Conservation (phyloP, 2,797 vertebrate genomes). For the Myioborus miniatus region DNA sequence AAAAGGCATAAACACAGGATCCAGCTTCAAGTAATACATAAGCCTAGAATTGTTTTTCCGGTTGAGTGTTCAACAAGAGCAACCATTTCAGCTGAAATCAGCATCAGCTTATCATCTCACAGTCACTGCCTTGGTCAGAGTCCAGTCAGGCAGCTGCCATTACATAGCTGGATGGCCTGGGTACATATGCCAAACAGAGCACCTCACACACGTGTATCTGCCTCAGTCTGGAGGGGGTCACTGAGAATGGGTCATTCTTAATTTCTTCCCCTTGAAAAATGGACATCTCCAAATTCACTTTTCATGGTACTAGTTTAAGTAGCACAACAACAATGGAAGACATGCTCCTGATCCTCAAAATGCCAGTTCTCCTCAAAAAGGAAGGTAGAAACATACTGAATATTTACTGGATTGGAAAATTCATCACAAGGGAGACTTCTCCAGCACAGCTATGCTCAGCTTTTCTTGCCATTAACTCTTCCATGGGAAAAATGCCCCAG, state of each 20-base stretch:
- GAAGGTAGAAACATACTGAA: not conserved
- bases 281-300: not conserved
- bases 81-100: not conserved
- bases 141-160: not conserved
- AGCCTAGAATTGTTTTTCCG: not conserved
- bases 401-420: constrained; percentile 8
- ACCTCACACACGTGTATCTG: rapidly evolving
- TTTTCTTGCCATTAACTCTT: not conserved
- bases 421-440: not conserved
- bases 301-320: not conserved
- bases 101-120: not conserved
- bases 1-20: not conserved
- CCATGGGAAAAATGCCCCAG: constrained; percentile 14
- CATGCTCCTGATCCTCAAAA: not conserved
- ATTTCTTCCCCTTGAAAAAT: not conserved
- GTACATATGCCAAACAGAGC: not conserved
- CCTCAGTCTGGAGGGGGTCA: not conserved
- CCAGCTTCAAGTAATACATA: not conserved
- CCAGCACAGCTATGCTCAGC: not conserved
- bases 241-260: not conserved
- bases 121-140: not conserved
- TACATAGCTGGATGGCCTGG: not conserved
- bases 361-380: not conserved
- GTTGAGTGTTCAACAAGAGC: rapidly evolving
- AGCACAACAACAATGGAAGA: not conserved